Evolutionary conservation across 1,140 invertebrate species (phyloP).

Genomic region (Mylabris phalerata): DNA sequence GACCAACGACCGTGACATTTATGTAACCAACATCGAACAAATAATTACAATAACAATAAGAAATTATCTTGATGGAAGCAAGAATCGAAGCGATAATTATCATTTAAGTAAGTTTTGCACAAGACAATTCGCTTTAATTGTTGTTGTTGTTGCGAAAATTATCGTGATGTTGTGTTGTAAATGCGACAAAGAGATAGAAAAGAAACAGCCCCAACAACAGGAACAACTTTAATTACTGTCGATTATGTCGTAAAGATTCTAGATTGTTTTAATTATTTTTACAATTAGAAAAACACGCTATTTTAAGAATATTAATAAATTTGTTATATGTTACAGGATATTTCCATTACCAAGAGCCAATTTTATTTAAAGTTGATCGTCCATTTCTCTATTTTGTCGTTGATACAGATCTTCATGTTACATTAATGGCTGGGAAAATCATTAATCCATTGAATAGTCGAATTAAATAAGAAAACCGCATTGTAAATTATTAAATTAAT

Average conservation of each 20-base stretch:
- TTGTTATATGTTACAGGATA: conserved; percentile 20
- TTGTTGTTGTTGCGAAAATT: no score
- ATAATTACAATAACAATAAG: conserved; percentile 71
- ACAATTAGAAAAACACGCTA: neutral
- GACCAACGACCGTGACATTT: conserved; percentile 64
- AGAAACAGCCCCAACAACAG: no score
- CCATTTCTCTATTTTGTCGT: conserved; percentile 78
- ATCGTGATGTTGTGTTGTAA: no score
- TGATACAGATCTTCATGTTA: conserved; percentile 66
- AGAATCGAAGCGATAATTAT: conserved; percentile 18
- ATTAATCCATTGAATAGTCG: conserved; percentile 72
- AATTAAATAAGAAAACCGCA: conserved; percentile 47
- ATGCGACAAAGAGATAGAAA: no score
- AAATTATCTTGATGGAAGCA: conserved; percentile 53
- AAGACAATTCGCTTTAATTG: no score
- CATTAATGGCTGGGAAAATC: conserved; percentile 71
- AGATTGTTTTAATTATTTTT: conserved; percentile 1
- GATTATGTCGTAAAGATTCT: conserved; percentile 18
- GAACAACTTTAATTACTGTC: no score
- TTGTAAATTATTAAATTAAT: no score
- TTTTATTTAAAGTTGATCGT: conserved; percentile 65
- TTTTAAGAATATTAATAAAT: no score
- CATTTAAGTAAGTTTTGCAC: no score
- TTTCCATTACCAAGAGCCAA: conserved; percentile 41
- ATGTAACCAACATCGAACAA: conserved; percentile 74